Evolutionary conservation across 2,113 vertebrate species (phyloP).

Genomic region (Antechinus stuartii): DNA sequence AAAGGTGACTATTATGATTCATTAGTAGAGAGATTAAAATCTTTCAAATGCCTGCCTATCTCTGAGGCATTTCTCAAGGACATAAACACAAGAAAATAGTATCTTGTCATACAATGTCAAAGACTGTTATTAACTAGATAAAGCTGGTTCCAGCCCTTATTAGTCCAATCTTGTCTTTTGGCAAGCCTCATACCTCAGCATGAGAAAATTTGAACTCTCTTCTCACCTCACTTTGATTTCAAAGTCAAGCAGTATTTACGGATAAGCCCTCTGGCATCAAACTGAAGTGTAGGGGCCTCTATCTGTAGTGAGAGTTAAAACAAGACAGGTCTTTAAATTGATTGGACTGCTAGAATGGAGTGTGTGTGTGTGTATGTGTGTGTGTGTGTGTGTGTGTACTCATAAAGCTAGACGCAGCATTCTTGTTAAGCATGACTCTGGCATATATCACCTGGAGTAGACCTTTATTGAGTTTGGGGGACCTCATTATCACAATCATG

Average conservation of each 20-base stretch:
- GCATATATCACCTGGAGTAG: neutral
- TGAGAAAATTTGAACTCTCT: neutral
- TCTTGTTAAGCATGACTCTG: neutral
- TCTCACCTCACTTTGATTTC: slow-evolving; percentile 56
- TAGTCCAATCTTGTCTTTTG: slow-evolving; percentile 30
- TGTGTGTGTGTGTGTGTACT: neutral
- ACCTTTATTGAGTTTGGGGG: accelerated
- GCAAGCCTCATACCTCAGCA: slow-evolving; percentile 25
- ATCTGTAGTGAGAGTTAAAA: slow-evolving; percentile 36
- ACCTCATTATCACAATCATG: slow-evolving; percentile 18
- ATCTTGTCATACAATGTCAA: slow-evolving; percentile 31
- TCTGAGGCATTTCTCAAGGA: neutral
- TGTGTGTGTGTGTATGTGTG: neutral
- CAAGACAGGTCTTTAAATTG: slow-evolving; percentile 30
- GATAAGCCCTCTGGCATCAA: slow-evolving; percentile 52
- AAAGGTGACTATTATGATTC: neutral
- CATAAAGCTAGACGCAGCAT: neutral
- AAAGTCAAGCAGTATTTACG: slow-evolving; percentile 39
- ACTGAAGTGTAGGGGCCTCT: neutral
- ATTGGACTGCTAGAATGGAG: neutral
- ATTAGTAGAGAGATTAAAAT: neutral
- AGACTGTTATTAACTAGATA: slow-evolving; percentile 51
- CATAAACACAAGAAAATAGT: neutral
- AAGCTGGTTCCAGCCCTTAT: neutral
- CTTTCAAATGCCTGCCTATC: neutral